These are phyloP conservation scores for Drosophila ambigua DNA, from an alignment of 1,140 invertebrate genomes.

Conservation along the genomic window DNA sequence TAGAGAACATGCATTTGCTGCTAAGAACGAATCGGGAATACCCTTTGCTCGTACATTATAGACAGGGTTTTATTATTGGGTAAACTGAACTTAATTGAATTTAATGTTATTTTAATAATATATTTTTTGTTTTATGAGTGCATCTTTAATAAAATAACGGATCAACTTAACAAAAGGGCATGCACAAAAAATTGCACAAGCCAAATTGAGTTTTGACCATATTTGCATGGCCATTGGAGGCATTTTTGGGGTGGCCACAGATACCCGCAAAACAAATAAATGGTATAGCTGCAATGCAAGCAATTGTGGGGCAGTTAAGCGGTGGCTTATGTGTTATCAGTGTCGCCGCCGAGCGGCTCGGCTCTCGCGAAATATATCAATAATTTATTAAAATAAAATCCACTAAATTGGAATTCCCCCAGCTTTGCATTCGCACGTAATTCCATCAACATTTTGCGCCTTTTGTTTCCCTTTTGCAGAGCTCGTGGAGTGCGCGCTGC, in stretches of 20 bases:
- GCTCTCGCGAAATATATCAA: constrained; percentile 42
- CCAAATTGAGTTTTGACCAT: constrained; percentile 29
- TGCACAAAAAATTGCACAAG: background rate
- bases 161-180: background rate
- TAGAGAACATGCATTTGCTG: background rate
- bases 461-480: constrained; percentile 55
- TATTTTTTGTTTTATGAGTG: too few species aligned
- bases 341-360: constrained; percentile 26
- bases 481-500: constrained; percentile 76
- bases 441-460: constrained; percentile 21
- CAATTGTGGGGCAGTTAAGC: constrained; percentile 53
- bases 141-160: too few species aligned
- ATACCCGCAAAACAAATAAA: constrained; percentile 10
- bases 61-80: background rate
- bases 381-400: constrained; percentile 61
- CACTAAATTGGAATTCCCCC: constrained; percentile 52
- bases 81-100: too few species aligned
- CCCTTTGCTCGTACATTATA: background rate
- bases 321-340: constrained; percentile 54
- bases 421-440: constrained; percentile 43
- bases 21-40: background rate
- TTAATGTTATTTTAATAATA: too few species aligned
- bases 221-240: constrained; percentile 29
- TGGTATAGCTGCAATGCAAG: constrained; percentile 21
- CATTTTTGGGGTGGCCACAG: constrained; percentile 22